phyloP scores from a whole-genome alignment of 2,797 vertebrate species.

The Acanthiza pusilla region DNA sequence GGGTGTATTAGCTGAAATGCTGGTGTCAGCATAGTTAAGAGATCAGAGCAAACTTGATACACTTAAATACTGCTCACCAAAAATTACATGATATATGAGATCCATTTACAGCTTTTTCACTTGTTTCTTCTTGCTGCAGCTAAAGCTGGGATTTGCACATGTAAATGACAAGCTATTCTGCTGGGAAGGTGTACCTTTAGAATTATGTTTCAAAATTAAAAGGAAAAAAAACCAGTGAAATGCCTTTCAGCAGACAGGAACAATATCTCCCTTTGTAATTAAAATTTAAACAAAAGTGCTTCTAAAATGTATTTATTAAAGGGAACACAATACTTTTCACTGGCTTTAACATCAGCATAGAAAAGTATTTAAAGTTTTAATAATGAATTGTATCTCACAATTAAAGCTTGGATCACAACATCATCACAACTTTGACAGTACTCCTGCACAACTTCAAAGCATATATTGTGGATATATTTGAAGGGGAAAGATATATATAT shows the following conservation, averaged over 20 bases:
- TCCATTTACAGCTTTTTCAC: not conserved
- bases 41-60: not conserved
- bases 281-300: not conserved
- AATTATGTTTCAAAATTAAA: not conserved
- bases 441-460: not conserved
- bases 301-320: not conserved
- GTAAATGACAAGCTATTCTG: not conserved
- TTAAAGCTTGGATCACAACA: not conserved
- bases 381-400: not conserved
- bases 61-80: not conserved
- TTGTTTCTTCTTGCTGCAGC: conserved; percentile 20
- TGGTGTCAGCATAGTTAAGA: not conserved
- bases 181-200: not conserved
- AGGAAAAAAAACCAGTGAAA: not conserved
- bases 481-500: not conserved
- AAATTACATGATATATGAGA: conserved; percentile 10
- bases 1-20: not conserved
- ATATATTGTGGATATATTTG: not conserved
- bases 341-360: not conserved
- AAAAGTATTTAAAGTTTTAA: not conserved
- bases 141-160: not conserved
- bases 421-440: not conserved
- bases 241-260: not conserved
- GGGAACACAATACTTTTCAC: not conserved
- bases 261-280: not conserved